These are phyloP conservation scores for Myotis brandtii DNA, from an alignment of 2,113 vertebrate species.

Conservation along the genomic window DNA sequence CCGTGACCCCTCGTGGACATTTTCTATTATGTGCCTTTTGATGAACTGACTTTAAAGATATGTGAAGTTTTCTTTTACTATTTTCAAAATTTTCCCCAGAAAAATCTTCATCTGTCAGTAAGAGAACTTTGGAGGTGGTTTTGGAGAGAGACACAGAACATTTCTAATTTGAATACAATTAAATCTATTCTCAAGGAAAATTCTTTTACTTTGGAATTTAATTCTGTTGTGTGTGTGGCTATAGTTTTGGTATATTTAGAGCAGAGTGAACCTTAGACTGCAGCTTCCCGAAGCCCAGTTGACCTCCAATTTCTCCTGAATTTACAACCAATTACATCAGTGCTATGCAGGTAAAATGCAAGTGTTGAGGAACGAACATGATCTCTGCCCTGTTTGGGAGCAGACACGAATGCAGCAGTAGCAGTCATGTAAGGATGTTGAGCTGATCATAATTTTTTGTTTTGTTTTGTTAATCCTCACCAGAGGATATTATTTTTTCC, in stretches of 20 bases:
- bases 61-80: constrained; percentile 48
- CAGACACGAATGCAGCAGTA: too few species aligned
- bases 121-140: constrained; percentile 63
- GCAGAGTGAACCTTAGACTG: background rate
- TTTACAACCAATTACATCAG: too few species aligned
- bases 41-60: constrained; percentile 36
- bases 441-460: too few species aligned
- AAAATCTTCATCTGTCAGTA: constrained; percentile 63
- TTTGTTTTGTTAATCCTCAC: too few species aligned
- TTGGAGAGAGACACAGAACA: constrained; percentile 67
- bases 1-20: background rate
- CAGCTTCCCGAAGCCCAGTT: background rate
- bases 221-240: background rate
- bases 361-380: too few species aligned
- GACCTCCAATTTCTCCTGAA: too few species aligned
- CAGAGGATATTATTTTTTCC: too few species aligned
- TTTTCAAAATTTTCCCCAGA: constrained; percentile 46
- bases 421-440: too few species aligned
- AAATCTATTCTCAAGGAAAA: constrained; percentile 86
- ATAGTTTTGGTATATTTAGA: background rate
- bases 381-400: too few species aligned
- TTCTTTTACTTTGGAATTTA: background rate
- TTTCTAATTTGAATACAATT: constrained; percentile 84
- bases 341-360: too few species aligned
- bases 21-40: constrained; percentile 69